These are phyloP conservation scores for Gephyroberyx darwinii DNA, from an alignment of 2,797 vertebrate species.

Conservation along the genomic window DNA sequence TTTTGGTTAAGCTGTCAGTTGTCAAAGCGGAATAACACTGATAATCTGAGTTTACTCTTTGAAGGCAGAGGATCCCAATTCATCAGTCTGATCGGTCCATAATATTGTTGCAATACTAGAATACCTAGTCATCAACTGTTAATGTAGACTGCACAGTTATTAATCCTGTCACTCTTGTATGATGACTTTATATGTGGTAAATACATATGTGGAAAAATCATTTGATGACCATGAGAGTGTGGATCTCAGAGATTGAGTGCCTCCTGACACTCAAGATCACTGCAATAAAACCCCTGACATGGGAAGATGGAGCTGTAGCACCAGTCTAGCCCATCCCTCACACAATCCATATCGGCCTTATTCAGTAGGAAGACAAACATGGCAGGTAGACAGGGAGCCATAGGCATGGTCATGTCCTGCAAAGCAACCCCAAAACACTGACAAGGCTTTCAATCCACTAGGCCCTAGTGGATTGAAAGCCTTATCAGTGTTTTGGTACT, in stretches of 20 bases:
- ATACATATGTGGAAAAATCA: slow-evolving; percentile 50
- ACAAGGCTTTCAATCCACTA: too few species aligned
- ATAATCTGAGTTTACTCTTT: background rate
- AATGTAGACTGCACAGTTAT: slow-evolving; percentile 7
- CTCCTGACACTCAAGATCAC: slow-evolving; percentile 59
- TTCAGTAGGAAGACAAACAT: slow-evolving; percentile 45
- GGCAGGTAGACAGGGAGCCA: slow-evolving; percentile 47
- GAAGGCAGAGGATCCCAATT: background rate
- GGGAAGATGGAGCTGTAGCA: slow-evolving; percentile 54
- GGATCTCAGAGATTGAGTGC: slow-evolving; percentile 48
- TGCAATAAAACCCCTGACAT: slow-evolving; percentile 63
- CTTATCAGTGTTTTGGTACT: slow-evolving; percentile 9
- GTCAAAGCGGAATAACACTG: too few species aligned
- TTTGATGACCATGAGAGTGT: slow-evolving; percentile 22
- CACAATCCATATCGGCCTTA: slow-evolving; percentile 34
- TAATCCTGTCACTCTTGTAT: background rate
- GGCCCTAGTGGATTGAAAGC: background rate
- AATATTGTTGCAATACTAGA: background rate
- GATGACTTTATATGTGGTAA: too few species aligned
- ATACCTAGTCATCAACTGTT: background rate
- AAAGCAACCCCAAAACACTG: slow-evolving; percentile 35
- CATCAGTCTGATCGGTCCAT: background rate
- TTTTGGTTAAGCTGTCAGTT: background rate
- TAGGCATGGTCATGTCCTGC: slow-evolving; percentile 35
- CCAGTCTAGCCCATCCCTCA: slow-evolving; percentile 50